Evolutionary conservation across 2,888 invertebrate genomes (phyloP), one percentile per base, ranked within the genome.

Genomic region (Leucophora obtusa): DNA sequence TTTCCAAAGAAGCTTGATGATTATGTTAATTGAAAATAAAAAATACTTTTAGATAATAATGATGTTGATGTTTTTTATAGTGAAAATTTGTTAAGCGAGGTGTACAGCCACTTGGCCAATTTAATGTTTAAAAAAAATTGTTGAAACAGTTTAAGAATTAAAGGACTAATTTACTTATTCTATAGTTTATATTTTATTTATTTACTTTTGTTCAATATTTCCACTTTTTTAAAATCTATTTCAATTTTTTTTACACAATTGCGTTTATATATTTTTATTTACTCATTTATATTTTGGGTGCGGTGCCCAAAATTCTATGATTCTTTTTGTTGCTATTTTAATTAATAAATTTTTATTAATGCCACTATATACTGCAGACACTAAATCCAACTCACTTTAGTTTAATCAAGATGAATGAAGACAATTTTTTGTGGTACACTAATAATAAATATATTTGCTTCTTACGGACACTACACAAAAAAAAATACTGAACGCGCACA

Each of bases 381-480:
- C 14, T 50, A 51, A 65, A 69, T 60, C 73, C 43, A 78, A 73
- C 73, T 74, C 69, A 79, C 73, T 73, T 80, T 65, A 76, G 62
- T 80, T 80, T 76, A 75, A 80, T 80, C 68, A 69, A 80, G 53
- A 80, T 66, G 54, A 77, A 21, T 70, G 58, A 62, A 74, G 38
- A 63, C 62, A 75, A 75, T 70, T 76, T 51, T 62, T 76, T 58
- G 62, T 58, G 35, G 28, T 63, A 76, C 69, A 59, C 43, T 24
- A 70, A 24, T 15, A 56, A 62, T 56, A 18, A 14, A 15, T 70
- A 63, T 65, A 53, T 21, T 56, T 38, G 11, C 51, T 71, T 62
- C 17, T 62, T 58, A 62, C 70, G 73, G 18, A 38, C 66, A 66
- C 43, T 54, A 54, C 21, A 50, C 28, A 69, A 15, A 62, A 69